phyloP scores from a whole-genome alignment of 2,113 vertebrate genomes.

The Myocastor coypus region DNA sequence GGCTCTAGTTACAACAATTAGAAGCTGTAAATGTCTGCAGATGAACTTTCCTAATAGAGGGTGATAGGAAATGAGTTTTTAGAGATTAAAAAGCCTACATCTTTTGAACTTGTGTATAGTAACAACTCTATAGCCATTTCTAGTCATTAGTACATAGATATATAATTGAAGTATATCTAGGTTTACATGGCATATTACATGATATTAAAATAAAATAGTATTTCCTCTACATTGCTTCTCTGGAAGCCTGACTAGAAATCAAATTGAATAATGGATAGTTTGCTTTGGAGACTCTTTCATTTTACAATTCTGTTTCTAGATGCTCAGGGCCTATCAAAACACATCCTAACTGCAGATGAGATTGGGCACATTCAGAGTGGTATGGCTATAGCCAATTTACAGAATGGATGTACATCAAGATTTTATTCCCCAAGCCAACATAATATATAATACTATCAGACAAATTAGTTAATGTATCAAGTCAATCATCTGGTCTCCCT shows the following conservation, averaged over 20 bases:
- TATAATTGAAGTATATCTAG: not conserved
- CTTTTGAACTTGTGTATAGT: not conserved
- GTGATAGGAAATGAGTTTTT: not conserved
- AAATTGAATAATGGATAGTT: not conserved
- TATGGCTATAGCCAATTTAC: not conserved
- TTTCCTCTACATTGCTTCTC: not conserved
- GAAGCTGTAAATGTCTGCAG: not conserved
- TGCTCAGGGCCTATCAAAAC: not conserved
- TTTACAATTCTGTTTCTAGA: not conserved
- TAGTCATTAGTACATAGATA: not conserved
- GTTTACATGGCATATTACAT: not conserved
- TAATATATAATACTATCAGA: not conserved
- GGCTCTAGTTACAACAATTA: not conserved
- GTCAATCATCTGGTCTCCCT: not conserved
- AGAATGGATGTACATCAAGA: not conserved
- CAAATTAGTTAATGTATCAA: not conserved
- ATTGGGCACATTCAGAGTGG: not conserved
- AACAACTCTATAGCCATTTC: not conserved
- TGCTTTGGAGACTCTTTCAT: not conserved
- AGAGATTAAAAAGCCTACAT: not conserved
- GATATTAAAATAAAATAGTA: not conserved
- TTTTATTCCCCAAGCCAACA: not conserved
- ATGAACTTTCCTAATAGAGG: not conserved
- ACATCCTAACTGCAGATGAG: not conserved
- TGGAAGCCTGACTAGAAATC: not conserved